Evolutionary conservation across 2,797 vertebrate genomes (phyloP).

Genomic region (Balearica regulorum): DNA sequence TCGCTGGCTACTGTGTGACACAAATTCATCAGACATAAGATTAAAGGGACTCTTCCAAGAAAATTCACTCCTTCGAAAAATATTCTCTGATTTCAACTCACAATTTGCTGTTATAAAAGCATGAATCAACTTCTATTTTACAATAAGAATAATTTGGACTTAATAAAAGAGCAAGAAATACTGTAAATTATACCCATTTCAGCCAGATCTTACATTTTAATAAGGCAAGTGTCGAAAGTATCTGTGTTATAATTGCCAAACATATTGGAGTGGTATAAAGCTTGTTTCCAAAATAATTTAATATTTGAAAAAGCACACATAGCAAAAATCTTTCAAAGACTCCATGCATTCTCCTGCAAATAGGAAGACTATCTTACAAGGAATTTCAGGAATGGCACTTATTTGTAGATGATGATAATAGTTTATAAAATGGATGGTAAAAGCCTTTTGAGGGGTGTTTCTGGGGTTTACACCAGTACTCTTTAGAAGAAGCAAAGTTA

Average conservation of each 20-base stretch:
- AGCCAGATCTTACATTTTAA: neutral
- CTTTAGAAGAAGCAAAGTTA: neutral
- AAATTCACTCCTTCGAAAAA: neutral
- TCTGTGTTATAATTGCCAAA: neutral
- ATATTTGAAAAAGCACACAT: neutral
- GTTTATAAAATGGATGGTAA: neutral
- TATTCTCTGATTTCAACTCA: neutral
- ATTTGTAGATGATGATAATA: neutral
- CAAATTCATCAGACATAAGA: neutral
- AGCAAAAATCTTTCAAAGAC: neutral
- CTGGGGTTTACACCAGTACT: neutral
- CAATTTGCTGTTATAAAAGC: neutral
- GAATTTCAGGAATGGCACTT: neutral
- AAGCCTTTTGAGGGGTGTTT: neutral
- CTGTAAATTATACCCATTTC: neutral
- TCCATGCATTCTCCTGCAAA: neutral
- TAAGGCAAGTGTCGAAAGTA: neutral
- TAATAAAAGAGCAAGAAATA: neutral
- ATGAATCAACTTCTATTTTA: neutral
- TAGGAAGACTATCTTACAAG: neutral
- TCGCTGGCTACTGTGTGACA: neutral
- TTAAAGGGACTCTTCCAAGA: neutral
- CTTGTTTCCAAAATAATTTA: neutral
- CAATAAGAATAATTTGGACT: neutral
- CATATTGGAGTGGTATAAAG: neutral